Percentiles rank a stretch among this genome's conserved stretches.
phyloP scores from a whole-genome alignment of 2,113 vertebrate genomes.

The Phylloscopus trochiloides region DNA sequence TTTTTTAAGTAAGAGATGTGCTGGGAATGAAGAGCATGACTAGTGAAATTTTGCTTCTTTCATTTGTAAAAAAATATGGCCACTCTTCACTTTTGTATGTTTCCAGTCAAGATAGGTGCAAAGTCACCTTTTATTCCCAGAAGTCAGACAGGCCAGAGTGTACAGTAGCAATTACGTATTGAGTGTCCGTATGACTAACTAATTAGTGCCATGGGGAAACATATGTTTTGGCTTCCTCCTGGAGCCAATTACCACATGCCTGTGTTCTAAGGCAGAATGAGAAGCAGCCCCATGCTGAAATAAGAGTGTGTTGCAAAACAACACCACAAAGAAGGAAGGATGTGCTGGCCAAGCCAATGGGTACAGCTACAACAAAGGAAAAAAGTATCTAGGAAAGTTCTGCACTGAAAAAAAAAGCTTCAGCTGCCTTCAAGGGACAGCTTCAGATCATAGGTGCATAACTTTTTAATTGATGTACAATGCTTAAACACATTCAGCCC shows the following conservation, averaged over 20 bases:
- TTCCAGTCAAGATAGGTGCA: background rate
- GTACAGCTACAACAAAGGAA: background rate
- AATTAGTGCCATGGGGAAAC: slow-evolving; percentile 24
- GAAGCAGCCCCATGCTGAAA: background rate
- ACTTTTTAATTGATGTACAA: background rate
- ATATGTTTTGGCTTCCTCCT: slow-evolving; percentile 41
- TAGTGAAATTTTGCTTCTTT: background rate
- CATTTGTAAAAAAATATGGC: background rate
- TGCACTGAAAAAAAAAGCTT: background rate
- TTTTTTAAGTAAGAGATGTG: background rate
- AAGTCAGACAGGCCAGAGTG: background rate
- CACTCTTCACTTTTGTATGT: background rate
- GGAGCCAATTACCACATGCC: slow-evolving; percentile 26
- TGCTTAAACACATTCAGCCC: background rate
- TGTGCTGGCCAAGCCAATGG: background rate
- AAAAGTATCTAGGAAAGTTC: background rate
- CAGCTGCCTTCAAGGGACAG: background rate
- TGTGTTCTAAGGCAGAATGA: background rate
- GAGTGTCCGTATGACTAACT: slow-evolving; percentile 13
- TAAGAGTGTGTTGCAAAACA: background rate
- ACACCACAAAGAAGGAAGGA: background rate
- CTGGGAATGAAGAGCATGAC: background rate
- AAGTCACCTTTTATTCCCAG: slow-evolving; percentile 9
- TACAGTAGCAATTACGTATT: slow-evolving; percentile 3
- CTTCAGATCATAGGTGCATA: background rate